These are phyloP conservation scores for Cacajao melanocephalus DNA, from an alignment of 2,797 vertebrate species.

Conservation along the genomic window DNA sequence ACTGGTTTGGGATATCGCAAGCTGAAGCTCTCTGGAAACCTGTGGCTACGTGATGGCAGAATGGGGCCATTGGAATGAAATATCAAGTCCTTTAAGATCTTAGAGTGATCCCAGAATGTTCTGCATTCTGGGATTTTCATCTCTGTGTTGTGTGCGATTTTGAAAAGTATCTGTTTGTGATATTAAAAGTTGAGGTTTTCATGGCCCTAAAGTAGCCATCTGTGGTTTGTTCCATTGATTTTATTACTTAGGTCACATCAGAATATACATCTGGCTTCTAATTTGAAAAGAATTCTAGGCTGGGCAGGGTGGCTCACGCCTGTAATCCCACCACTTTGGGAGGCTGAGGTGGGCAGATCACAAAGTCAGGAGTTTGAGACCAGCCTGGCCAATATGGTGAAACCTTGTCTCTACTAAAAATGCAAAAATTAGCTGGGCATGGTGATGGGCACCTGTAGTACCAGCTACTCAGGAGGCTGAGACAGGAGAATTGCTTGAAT, in stretches of 20 bases:
- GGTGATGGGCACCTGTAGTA: fast-evolving
- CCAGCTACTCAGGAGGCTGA: neutral
- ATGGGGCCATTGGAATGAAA: neutral
- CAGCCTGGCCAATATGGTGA: neutral
- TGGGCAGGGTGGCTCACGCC: neutral
- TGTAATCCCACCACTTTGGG: neutral
- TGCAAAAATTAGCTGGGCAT: neutral
- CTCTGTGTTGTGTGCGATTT: neutral
- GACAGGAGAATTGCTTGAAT: neutral
- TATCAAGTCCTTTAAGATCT: neutral
- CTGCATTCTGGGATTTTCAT: neutral
- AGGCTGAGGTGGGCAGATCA: neutral
- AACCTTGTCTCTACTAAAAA: neutral
- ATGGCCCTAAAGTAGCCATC: neutral
- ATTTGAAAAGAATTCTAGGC: slow-evolving; percentile 19
- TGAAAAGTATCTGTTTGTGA: neutral
- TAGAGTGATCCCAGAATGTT: neutral
- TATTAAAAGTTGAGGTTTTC: slow-evolving; percentile 9
- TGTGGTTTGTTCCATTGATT: slow-evolving; percentile 10
- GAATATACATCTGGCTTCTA: neutral
- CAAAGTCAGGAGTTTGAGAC: neutral
- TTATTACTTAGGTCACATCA: neutral
- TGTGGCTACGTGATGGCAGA: slow-evolving; percentile 1
- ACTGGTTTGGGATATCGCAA: slow-evolving; percentile 18
- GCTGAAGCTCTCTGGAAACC: slow-evolving; percentile 36